Percentiles rank a stretch among this genome's conserved stretches.
Evolutionary conservation across 2,113 vertebrate genomes (phyloP).

Genomic region (Hippocampus zosterae): DNA sequence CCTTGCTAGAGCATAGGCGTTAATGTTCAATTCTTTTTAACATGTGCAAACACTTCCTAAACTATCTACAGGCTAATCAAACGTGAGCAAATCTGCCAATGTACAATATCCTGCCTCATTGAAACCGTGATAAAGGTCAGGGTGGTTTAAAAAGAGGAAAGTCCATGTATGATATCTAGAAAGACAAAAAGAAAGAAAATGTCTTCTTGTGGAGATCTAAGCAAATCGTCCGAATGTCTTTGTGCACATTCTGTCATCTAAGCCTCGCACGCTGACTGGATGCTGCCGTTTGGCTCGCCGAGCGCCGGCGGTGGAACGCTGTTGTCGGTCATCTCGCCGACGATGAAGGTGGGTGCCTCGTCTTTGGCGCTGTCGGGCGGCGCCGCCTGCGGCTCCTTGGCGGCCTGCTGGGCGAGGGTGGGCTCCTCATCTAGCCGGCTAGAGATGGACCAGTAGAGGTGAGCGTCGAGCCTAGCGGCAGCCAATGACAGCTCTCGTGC

Average conservation of each 20-base stretch:
- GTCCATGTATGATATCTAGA: conserved; percentile 18
- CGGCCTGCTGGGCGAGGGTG: conserved; percentile 55
- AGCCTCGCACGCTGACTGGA: conserved; percentile 81
- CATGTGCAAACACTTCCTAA: background rate
- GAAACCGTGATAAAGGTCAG: conserved; percentile 57
- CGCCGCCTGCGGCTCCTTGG: conserved; percentile 34
- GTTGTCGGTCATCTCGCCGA: conserved; percentile 72
- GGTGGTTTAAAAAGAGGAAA: conserved; percentile 31
- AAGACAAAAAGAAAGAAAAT: conserved; percentile 38
- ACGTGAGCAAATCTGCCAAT: conserved; percentile 19
- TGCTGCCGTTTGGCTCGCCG: conserved; percentile 79
- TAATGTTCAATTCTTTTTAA: background rate
- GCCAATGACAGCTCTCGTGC: conserved; percentile 83
- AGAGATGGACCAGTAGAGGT: conserved; percentile 95
- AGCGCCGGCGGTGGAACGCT: conserved; percentile 59
- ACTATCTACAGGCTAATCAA: conserved; percentile 36
- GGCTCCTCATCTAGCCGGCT: conserved; percentile 85
- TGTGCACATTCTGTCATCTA: conserved; percentile 64
- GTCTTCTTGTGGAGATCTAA: conserved; percentile 19
- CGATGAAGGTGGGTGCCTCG: conserved; percentile 61
- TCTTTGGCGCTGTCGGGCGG: conserved; percentile 50
- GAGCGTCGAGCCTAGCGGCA: conserved; percentile 81
- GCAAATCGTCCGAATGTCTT: conserved; percentile 33
- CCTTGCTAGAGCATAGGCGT: background rate
- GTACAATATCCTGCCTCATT: conserved; percentile 22